A percentile compares a stretch with the other conserved stretches of the same genome.
These are phyloP conservation scores for Synanceia verrucosa DNA, from an alignment of 2,797 vertebrate genomes.

Conservation along the genomic window DNA sequence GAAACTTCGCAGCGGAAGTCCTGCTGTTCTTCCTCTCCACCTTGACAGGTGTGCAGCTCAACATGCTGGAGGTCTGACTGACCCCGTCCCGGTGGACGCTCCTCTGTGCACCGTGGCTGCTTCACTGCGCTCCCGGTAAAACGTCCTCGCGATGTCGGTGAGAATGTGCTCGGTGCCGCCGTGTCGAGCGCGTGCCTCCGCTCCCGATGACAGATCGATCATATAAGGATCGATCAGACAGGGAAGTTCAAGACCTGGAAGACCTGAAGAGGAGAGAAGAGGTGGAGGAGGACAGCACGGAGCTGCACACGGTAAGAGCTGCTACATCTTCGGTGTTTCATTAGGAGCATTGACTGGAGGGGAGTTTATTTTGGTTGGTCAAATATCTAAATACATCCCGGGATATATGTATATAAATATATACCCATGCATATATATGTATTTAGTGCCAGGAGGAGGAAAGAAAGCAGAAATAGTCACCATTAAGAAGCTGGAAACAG, in stretches of 20 bases:
- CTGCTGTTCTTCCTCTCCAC: accelerated
- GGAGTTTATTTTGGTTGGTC: background rate
- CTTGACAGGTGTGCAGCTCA: slow-evolving; percentile 40
- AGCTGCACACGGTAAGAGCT: slow-evolving; percentile 43
- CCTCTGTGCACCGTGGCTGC: background rate
- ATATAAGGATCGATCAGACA: slow-evolving; percentile 28
- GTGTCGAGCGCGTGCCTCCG: slow-evolving; percentile 5
- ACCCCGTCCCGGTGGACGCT: too few relatives aligned
- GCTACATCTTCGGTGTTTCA: background rate
- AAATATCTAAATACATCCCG: background rate
- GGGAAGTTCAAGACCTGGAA: slow-evolving; percentile 64
- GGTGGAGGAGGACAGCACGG: slow-evolving; percentile 27
- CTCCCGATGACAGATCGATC: slow-evolving; percentile 7
- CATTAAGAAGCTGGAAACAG: too few relatives aligned
- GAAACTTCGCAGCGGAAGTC: slow-evolving; percentile 30
- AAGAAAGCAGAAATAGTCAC: too few relatives aligned
- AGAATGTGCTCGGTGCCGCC: background rate
- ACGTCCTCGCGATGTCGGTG: background rate
- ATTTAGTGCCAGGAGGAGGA: too few relatives aligned
- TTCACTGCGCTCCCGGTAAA: background rate
- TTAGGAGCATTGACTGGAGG: background rate
- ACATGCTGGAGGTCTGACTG: too few relatives aligned
- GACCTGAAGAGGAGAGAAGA: slow-evolving; percentile 45
- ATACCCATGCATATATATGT: background rate
- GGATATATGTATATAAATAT: background rate